phyloP scores from a whole-genome alignment of 2,888 invertebrate genomes.

The Amaurobius ferox region DNA sequence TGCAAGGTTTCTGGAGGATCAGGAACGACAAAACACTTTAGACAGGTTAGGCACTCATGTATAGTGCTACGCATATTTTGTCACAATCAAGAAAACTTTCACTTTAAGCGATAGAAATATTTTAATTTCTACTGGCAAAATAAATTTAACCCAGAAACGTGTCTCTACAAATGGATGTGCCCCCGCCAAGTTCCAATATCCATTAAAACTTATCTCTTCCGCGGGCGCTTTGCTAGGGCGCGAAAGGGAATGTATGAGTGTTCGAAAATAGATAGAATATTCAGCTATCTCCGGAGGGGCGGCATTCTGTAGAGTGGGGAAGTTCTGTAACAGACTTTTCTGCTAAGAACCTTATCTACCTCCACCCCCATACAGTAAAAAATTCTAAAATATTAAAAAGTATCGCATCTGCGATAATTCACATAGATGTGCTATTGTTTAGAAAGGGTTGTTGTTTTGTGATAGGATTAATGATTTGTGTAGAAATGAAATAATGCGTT shows the following conservation, averaged over 20 bases:
- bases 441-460: constrained; percentile 5
- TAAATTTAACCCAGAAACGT: too few relatives aligned
- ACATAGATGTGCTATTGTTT: constrained; percentile 10
- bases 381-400: constrained; percentile 40
- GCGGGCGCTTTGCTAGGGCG: constrained; percentile 31
- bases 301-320: not conserved
- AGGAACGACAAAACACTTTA: too few relatives aligned
- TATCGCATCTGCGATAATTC: constrained; percentile 49
- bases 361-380: too few relatives aligned
- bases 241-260: constrained; percentile 45
- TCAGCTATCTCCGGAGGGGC: constrained; percentile 51
- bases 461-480: not conserved
- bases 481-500: too few relatives aligned
- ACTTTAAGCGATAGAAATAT: too few relatives aligned
- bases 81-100: too few relatives aligned
- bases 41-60: too few relatives aligned
- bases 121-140: too few relatives aligned
- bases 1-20: too few relatives aligned
- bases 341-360: constrained; percentile 45
- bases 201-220: constrained; percentile 48
- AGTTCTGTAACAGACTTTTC: not conserved
- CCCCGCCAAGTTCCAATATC: constrained; percentile 20
- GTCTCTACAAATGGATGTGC: too few relatives aligned
- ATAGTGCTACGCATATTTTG: too few relatives aligned
- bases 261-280: constrained; percentile 58